Evolutionary conservation across 2,888 invertebrate genomes (phyloP).

Genomic region (Limnephilus lunatus): DNA sequence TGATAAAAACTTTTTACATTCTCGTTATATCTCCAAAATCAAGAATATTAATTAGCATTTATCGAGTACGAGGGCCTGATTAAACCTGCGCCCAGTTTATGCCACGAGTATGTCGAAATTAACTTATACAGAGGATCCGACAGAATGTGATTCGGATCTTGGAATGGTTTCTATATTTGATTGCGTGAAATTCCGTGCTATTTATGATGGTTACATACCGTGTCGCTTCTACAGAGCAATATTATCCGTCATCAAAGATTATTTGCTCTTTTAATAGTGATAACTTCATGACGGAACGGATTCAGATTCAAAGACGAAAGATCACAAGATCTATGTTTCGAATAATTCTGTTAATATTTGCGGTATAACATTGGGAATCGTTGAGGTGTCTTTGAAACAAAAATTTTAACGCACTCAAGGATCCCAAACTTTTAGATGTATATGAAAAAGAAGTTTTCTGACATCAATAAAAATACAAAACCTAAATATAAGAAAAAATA

Average conservation of each 20-base stretch:
- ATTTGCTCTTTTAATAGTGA: slow-evolving; percentile 42
- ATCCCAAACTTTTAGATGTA: background rate
- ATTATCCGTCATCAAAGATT: slow-evolving; percentile 26
- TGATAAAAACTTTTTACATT: background rate
- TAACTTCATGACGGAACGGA: slow-evolving; percentile 49
- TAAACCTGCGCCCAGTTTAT: background rate
- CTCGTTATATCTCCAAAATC: background rate
- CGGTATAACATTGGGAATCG: background rate
- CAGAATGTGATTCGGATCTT: background rate
- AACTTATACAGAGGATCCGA: background rate
- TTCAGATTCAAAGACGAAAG: background rate
- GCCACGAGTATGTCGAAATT: background rate
- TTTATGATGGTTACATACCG: slow-evolving; percentile 49
- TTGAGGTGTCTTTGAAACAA: background rate
- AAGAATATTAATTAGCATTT: background rate
- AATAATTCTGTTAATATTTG: background rate
- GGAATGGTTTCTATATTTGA: slow-evolving; percentile 43
- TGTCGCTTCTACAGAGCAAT: slow-evolving; percentile 27
- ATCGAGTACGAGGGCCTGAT: background rate
- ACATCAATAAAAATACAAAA: background rate
- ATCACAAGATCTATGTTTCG: background rate
- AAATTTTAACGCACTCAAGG: background rate
- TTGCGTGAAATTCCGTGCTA: slow-evolving; percentile 46
- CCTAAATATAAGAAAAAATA: no score
- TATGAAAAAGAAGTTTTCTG: background rate